Base-by-base conservation (phyloP, 2,797 vertebrate species). In the Phalloptychus januarius region DNA sequence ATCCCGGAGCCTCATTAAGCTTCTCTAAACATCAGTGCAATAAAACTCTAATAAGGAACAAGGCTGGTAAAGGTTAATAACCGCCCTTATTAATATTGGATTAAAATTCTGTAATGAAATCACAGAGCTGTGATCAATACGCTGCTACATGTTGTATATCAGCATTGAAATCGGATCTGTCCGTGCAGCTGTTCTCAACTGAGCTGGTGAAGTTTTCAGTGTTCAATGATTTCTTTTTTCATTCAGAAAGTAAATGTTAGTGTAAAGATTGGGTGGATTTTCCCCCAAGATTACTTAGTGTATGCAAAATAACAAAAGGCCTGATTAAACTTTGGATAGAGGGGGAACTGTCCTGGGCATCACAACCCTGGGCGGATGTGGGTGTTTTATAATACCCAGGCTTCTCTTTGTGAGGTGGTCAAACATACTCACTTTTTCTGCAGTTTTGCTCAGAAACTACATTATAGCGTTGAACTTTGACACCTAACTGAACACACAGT, bases 21-120 rank as follows among this genome's bases (percentile, higher is more conserved):
- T 71, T 71, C 82, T 84, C 80, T 85, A 90, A 91, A 93, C 87
- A 93, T 85, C 77, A 88, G 78, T 85, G 82, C 80, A 91, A 92
- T 86, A 87, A 89, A 88, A 82, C 58, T 87, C 80, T 84, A 85
- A 87, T 87, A 88, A 86, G 79, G 83, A 90, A 86, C 4, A 56
- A 74, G 89, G 85, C 88, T 89, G 84, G 80, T 92, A 93, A 94
- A 95, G 93, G 93, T 94, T 94, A 94, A 94, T 94, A 92, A 91
- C 84, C 87, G 88, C 38, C 83, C 88, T 85, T 91, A 91, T 92
- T 95, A 91, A 92, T 93, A 93, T 91, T 87, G 88, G 92, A 95
- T 94, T 94, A 92, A 92, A 89, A 83, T 2, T 20, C 82, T 75
- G 83, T 92, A 89, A 93, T 93, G 84, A 94, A 93, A 92, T 91